Evolutionary conservation across 1,140 invertebrate species (phyloP), one percentile per base, ranked within the genome.

Genomic region (Macrosteles quadrilineatus): DNA sequence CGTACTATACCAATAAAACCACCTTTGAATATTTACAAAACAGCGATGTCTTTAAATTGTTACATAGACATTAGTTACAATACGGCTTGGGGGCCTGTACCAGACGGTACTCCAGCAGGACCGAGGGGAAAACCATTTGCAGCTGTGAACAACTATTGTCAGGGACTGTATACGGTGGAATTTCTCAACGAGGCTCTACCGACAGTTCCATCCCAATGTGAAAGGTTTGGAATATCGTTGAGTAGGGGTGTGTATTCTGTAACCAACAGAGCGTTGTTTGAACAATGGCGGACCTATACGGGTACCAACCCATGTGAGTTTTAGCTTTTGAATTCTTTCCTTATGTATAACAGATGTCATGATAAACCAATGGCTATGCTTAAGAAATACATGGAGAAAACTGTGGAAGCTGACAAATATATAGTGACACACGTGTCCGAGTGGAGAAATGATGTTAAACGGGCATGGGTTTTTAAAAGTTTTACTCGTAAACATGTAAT

Each of bases 51-150:
- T 6, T 55, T 19, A 12, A 55, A 55, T 6, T 55, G 50, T 23
- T n/a, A n/a, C 50, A 23, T 55, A 9, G 50, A 55, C 23, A 23
- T 55, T 12, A 55, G 50, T 55, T 55, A 55, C 23, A 55, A 55
- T 23, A 23, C 23, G 9, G 9, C 14, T 6, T 55, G 19, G 6
- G 11, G 9, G 6, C 50, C 50, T 23, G 21, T 23, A 55, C 50
- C 50, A 11, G 14, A 12, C 6, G 14, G 14, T 55, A 6, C 19
- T 9, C 50, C 50, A 12, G 14, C 9, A 11, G 23, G 23, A 11
- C 9, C 21, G 23, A 55, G 50, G 21, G 50, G 50, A 11, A 55
- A 55, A 55, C 14, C 50, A 23, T 55, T 55, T 23, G 21, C 14
- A 55, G 50, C 50, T 6, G 50, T 55, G 9, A 55, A 55, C 23